Conservation (phyloP, 2,888 invertebrate species). For the Metacarcinus magister region DNA sequence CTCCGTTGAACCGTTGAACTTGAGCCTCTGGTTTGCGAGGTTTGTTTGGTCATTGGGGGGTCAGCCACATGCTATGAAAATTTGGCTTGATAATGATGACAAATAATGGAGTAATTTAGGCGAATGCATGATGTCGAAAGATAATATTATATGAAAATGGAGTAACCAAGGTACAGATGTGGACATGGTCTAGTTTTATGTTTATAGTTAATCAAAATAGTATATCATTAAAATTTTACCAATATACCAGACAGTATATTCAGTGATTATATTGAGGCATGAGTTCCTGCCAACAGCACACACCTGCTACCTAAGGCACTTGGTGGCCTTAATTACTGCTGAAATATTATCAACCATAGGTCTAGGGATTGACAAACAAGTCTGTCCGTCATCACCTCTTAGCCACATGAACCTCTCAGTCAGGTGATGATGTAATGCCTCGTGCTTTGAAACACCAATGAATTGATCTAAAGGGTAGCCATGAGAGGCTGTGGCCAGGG, state of each 20-base stretch:
- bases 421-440: not conserved
- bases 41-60: constrained; percentile 7
- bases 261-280: not conserved
- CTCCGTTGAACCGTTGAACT: not conserved
- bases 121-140: not conserved
- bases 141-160: not conserved
- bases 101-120: not conserved
- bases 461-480: too few relatives aligned
- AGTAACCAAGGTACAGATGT: not conserved
- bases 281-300: not conserved
- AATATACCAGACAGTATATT: not conserved
- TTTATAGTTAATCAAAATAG: not conserved
- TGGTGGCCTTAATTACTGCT: not conserved
- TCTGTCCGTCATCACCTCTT: not conserved
- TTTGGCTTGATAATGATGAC: not conserved
- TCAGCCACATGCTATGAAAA: constrained; percentile 33
- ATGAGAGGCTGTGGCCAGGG: too few relatives aligned
- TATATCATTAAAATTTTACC: not conserved
- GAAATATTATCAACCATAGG: not conserved
- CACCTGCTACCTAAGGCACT: constrained; percentile 20
- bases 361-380: not conserved
- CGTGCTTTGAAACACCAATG: too few relatives aligned
- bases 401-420: not conserved
- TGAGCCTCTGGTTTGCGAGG: not conserved
- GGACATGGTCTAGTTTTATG: not conserved